phyloP scores from a whole-genome alignment of 1,140 invertebrate genomes.

The Drosophila arizonae region DNA sequence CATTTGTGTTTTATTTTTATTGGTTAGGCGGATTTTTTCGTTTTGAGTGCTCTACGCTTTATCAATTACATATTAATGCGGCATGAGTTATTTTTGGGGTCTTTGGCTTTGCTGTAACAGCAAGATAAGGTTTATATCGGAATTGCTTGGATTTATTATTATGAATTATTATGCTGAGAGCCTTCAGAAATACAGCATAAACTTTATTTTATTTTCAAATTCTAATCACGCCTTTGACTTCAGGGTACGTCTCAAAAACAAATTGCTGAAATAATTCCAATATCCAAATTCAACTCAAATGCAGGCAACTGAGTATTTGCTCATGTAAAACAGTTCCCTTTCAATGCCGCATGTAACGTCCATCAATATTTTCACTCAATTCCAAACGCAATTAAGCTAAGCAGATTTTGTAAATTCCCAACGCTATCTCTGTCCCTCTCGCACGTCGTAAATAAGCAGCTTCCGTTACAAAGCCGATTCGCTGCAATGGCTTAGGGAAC shows the following conservation, averaged over 20 bases:
- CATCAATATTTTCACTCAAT: conserved; percentile 6
- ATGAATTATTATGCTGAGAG: background rate
- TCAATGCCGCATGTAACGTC: too few species aligned
- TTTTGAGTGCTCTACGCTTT: conserved; percentile 29
- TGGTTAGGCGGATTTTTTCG: conserved; percentile 33
- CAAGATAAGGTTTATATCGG: conserved; percentile 4
- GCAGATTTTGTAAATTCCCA: conserved; percentile 11
- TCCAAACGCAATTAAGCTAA: conserved; percentile 9
- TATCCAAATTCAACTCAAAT: background rate
- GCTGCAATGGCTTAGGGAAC: conserved; percentile 19
- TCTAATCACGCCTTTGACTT: too few species aligned
- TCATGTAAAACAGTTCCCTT: background rate
- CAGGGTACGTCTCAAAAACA: too few species aligned
- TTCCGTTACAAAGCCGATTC: conserved; percentile 20
- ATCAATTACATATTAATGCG: conserved; percentile 40
- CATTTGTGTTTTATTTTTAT: conserved; percentile 49
- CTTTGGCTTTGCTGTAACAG: background rate
- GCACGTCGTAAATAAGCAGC: conserved; percentile 5
- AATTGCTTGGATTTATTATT: background rate
- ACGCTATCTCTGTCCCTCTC: background rate
- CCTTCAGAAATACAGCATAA: too few species aligned
- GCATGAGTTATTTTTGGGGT: background rate
- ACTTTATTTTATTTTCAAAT: too few species aligned
- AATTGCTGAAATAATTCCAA: too few species aligned
- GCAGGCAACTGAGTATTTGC: background rate